phyloP scores from a whole-genome alignment of 1,140 invertebrate genomes.

The Paramacrobiotus metropolitanus region DNA sequence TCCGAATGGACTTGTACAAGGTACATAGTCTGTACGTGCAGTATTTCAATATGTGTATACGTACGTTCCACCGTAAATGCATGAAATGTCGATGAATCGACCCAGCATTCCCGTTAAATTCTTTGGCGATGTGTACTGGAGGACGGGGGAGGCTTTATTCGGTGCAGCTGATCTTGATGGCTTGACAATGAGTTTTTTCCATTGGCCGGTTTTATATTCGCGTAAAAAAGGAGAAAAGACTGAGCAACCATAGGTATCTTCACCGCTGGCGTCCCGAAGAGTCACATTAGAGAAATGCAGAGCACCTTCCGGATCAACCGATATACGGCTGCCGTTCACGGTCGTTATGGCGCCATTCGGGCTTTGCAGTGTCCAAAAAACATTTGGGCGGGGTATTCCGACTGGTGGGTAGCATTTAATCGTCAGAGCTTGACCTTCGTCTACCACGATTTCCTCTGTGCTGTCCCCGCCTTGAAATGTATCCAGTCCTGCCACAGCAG shows the following conservation, averaged over 20 bases:
- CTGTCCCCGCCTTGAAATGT: conserved; percentile 50
- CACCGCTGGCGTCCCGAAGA: conserved; percentile 45
- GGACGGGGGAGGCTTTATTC: conserved; percentile 46
- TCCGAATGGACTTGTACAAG: too few relatives aligned
- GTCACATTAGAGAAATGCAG: conserved; percentile 85
- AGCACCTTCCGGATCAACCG: conserved; percentile 72
- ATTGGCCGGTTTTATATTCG: conserved; percentile 58
- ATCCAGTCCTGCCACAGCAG: conserved; percentile 49
- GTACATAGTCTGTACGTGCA: too few relatives aligned
- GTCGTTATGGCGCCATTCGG: conserved; percentile 9
- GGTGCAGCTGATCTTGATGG: conserved; percentile 32
- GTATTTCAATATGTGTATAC: too few relatives aligned
- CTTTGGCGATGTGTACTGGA: conserved; percentile 58
- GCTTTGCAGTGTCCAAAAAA: conserved; percentile 68
- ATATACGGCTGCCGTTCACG: conserved; percentile 43
- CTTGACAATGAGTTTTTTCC: conserved; percentile 43
- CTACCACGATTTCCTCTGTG: conserved; percentile 23
- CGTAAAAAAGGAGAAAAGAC: conserved; percentile 49
- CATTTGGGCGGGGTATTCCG: conserved; percentile 74
- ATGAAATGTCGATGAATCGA: conserved; percentile 53
- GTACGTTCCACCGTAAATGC: conserved; percentile 70
- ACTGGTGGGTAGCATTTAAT: conserved; percentile 66
- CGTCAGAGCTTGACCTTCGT: conserved; percentile 64
- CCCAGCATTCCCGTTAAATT: conserved; percentile 59
- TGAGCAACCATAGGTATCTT: conserved; percentile 56